Conservation (phyloP, 2,113 vertebrate species). For the Motacilla tschutschensis region DNA sequence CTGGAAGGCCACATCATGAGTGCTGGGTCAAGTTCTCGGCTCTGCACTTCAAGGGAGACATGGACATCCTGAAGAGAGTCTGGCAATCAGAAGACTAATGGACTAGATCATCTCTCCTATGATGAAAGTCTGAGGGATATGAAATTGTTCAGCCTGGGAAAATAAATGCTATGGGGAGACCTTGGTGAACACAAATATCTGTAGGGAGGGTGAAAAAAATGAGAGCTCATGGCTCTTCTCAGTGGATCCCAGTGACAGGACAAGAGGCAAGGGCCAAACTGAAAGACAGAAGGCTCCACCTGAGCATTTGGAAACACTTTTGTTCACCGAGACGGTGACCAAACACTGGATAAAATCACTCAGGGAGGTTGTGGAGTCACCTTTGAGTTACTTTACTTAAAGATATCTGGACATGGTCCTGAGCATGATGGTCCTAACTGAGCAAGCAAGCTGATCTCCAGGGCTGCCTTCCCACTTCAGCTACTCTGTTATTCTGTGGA, state of each 20-base stretch:
- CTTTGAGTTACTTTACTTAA: background rate
- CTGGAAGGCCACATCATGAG: background rate
- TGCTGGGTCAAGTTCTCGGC: background rate
- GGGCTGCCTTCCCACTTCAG: background rate
- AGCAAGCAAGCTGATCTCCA: background rate
- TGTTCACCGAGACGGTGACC: background rate
- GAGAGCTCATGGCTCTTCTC: background rate
- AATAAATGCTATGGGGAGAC: background rate
- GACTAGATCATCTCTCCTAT: background rate
- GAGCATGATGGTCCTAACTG: too few species aligned
- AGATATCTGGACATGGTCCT: background rate
- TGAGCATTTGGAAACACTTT: background rate
- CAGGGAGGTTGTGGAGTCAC: background rate
- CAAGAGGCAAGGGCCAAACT: background rate
- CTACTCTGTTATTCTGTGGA: background rate
- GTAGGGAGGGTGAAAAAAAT: background rate
- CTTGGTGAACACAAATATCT: background rate
- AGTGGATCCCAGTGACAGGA: background rate
- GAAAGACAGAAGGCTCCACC: background rate
- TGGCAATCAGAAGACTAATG: background rate
- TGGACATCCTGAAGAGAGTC: background rate
- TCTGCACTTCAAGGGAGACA: background rate
- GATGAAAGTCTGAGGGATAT: background rate
- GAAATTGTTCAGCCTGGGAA: background rate
- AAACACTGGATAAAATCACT: background rate